Evolutionary conservation across 2,797 vertebrate genomes (phyloP), one percentile per base, ranked within the genome.

Genomic region (Coracias cyanogaster): DNA sequence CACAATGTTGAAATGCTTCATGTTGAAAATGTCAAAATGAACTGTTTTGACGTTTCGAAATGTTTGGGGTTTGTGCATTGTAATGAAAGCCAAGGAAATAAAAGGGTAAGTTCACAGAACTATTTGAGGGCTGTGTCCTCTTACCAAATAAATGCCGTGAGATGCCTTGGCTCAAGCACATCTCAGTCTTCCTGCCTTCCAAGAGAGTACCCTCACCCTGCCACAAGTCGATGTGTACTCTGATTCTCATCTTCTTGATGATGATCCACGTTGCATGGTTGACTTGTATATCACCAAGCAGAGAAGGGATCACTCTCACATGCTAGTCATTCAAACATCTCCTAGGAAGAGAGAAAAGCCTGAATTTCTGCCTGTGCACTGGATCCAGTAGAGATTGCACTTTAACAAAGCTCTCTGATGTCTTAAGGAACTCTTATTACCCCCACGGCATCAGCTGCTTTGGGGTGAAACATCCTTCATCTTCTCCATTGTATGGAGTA

Each of bases 1-100:
- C 15, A 22, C 28, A 64, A 28, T 39, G 70, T 55, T 86, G 80
- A 94, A 96, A 82, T 73, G 51, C 43, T 89, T 84, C 51, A 11
- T 87, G 95, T 87, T 82, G 48, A 87, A 95, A 96, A 93, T 94
- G 89, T 92, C 74, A 86, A n/a, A 87, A 87, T 82, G 58, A 83
- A 67, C 54, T 52, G 33, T 60, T 89, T 84, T 77, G 74, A 61
- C 11, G 3, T 82, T 92, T 85, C 5, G 2, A 74, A 89, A 82
- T 64, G 19, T 55, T 94, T 93, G 14, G 35, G n/a, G 1, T n/a
- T 82, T 66, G 22, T 82, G 48, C 78, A 73, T 80, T 82, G 35
- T 57, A 74, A 43, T 45, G 46, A 54, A 73, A 92, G 51, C 64
- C 0, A 2, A 77, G 43, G 54, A 92, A 94, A 82, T 58, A 48